Evolutionary conservation across 1,140 invertebrate genomes (phyloP).

Genomic region (Anadara kagoshimensis): DNA sequence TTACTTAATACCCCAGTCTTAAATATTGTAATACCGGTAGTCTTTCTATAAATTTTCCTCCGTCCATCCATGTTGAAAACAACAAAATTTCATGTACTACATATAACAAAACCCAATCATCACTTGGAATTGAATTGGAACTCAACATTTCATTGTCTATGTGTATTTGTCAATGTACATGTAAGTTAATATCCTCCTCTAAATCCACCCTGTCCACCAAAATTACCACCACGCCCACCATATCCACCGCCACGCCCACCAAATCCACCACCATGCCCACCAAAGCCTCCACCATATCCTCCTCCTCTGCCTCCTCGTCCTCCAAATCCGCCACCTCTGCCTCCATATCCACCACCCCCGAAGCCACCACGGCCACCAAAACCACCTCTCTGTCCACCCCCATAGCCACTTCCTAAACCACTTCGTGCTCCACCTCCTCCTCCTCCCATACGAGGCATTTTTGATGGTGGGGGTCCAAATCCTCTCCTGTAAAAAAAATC

Average conservation of each 20-base stretch:
- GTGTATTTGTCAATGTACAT: not conserved
- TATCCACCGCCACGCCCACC: slow-evolving; percentile 11
- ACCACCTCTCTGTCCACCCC: slow-evolving; percentile 12
- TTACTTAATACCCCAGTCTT: too few species aligned
- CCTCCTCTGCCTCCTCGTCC: not conserved
- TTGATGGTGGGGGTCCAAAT: not conserved
- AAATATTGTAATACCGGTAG: too few species aligned
- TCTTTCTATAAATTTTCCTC: too few species aligned
- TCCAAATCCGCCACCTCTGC: slow-evolving; percentile 10
- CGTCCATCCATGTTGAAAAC: too few species aligned
- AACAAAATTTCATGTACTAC: too few species aligned
- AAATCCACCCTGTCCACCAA: slow-evolving; percentile 33
- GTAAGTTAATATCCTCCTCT: slow-evolving; percentile 1
- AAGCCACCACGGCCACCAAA: slow-evolving; percentile 29
- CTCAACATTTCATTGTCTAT: too few species aligned
- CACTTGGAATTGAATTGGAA: too few species aligned
- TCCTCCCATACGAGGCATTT: not conserved
- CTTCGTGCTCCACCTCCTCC: slow-evolving; percentile 1
- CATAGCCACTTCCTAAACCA: slow-evolving; percentile 17
- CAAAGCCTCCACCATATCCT: not conserved
- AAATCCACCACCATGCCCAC: slow-evolving; percentile 8
- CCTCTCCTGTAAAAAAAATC: too few species aligned
- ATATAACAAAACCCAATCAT: too few species aligned
- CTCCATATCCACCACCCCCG: slow-evolving; percentile 25
- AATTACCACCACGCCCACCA: slow-evolving; percentile 35